Evolutionary conservation across 2,888 invertebrate species (phyloP).

Genomic region (Gnatocerus cornutus): DNA sequence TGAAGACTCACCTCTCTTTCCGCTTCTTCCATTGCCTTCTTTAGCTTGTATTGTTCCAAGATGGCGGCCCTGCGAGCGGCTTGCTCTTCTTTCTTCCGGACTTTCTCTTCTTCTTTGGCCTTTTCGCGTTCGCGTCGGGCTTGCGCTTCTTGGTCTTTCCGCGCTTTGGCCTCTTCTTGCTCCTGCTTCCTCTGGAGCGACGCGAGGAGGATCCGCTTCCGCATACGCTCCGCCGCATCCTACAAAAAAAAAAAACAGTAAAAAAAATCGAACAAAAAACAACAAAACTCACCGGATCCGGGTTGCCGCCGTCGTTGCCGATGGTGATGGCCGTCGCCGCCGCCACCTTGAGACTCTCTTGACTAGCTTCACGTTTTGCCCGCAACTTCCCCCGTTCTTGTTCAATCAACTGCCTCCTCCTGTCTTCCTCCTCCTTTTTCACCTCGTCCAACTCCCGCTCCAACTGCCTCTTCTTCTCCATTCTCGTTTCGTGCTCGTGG

Average conservation of each 20-base stretch:
- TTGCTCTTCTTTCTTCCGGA: constrained; percentile 86
- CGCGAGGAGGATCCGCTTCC: constrained; percentile 91
- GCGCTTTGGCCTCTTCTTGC: constrained; percentile 89
- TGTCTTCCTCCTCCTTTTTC: constrained; percentile 70
- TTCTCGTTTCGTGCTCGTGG: constrained; percentile 57
- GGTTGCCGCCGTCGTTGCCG: constrained; percentile 78
- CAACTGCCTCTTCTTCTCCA: constrained; percentile 67
- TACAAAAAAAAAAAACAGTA: constrained; percentile 63
- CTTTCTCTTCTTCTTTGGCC: constrained; percentile 83
- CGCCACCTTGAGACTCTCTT: constrained; percentile 68
- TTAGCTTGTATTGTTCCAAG: constrained; percentile 93
- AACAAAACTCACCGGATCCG: constrained; percentile 76
- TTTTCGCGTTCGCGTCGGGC: constrained; percentile 85
- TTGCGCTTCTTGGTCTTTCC: constrained; percentile 88
- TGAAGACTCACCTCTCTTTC: constrained; percentile 81
- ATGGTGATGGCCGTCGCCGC: constrained; percentile 77
- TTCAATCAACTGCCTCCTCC: constrained; percentile 67
- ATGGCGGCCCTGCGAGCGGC: constrained; percentile 90
- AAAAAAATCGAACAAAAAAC: background rate
- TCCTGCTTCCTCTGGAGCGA: constrained; percentile 93
- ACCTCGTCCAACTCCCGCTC: constrained; percentile 72
- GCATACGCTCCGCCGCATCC: constrained; percentile 90
- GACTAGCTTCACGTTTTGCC: constrained; percentile 70
- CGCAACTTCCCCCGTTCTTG: constrained; percentile 69
- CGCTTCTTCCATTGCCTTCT: constrained; percentile 94